Evolutionary conservation across 2,113 vertebrate genomes (phyloP), one percentile per base, ranked within the genome.

Genomic region (Pseudopodoces humilis): DNA sequence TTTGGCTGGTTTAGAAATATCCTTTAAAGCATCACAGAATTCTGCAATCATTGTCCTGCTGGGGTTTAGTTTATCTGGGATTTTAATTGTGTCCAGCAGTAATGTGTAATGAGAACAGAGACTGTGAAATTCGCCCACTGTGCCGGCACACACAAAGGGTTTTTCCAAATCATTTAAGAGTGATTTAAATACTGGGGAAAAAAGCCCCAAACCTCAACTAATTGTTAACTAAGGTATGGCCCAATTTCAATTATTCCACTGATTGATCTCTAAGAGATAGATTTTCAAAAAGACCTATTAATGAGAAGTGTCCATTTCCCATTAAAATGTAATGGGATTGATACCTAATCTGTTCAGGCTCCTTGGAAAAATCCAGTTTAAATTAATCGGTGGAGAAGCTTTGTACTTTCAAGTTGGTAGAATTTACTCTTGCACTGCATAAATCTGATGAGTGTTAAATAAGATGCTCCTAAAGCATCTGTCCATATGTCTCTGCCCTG

Each of bases 241-340:
- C 87, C 39, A 59, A 46, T 96, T 84, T 86, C 60, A 86, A 79
- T 93, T 93, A 88, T 84, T 92, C 69, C 46, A 50, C 69, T 82
- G 72, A 86, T 69, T 90, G 86, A 81, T 84, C 83, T 90, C 47
- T 39, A 81, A 68, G 72, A 86, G 80, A 82, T 60, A 94, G 80
- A 79, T 95, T 82, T 90, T 84, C 88, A 94, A 78, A 94, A 77
- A 72, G 58, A 88, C 41, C 37, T 75, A 71, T 63, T 68, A 78
- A 88, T 74, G 58, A 76, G 72, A 95, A 88, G 64, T 33, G 69
- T 69, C 80, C 63, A 2, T 18, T 71, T 93, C 37, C 92, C 30
- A 93, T 74, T 88, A 93, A 86, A 90, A 62, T 43, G 47, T 86
- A 84, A 94, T 84, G 58, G 49, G 37, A 90, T 94, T 94, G 90